Evolutionary conservation across 1,140 invertebrate genomes (phyloP).

Genomic region (Tyrophagus putrescentiae): DNA sequence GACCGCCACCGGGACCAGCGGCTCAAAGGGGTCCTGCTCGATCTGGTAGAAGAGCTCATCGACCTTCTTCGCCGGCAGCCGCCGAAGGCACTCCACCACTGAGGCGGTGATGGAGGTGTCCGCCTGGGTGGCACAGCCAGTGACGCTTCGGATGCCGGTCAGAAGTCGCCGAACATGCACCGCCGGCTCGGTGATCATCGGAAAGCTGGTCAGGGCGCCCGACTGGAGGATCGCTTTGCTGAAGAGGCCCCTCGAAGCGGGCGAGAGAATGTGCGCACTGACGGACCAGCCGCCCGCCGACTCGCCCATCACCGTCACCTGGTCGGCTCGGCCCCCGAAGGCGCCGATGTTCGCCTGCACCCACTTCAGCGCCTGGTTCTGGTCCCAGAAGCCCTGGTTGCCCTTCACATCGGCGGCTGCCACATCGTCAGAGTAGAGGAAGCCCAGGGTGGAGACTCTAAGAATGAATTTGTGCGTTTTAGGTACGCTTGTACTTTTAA

Average conservation of each 20-base stretch:
- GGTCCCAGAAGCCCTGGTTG: constrained; percentile 40
- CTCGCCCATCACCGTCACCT: constrained; percentile 88
- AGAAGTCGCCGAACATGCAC: constrained; percentile 57
- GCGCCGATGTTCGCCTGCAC: constrained; percentile 76
- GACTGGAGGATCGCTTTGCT: constrained; percentile 46
- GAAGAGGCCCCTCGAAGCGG: constrained; percentile 65
- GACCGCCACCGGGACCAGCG: constrained; percentile 56
- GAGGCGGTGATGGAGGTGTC: not conserved
- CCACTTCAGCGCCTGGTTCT: constrained; percentile 36
- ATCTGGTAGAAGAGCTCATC: no score
- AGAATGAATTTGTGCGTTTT: constrained; percentile 94
- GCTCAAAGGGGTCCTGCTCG: no score
- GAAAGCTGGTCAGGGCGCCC: constrained; percentile 49
- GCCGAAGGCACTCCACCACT: not conserved
- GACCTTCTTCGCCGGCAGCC: not conserved
- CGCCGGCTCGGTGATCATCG: constrained; percentile 70
- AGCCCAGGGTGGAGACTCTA: constrained; percentile 36
- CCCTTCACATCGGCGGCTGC: constrained; percentile 34
- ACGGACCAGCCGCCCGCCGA: constrained; percentile 87
- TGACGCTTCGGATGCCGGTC: constrained; percentile 63
- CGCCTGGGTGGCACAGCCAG: constrained; percentile 48
- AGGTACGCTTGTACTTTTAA: constrained; percentile 77
- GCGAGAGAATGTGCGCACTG: constrained; percentile 78
- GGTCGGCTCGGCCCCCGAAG: constrained; percentile 85
- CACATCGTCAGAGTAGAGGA: constrained; percentile 18